phyloP scores from a whole-genome alignment of 92 coral and sea anemone genomes.

The Phenganax marumi region DNA sequence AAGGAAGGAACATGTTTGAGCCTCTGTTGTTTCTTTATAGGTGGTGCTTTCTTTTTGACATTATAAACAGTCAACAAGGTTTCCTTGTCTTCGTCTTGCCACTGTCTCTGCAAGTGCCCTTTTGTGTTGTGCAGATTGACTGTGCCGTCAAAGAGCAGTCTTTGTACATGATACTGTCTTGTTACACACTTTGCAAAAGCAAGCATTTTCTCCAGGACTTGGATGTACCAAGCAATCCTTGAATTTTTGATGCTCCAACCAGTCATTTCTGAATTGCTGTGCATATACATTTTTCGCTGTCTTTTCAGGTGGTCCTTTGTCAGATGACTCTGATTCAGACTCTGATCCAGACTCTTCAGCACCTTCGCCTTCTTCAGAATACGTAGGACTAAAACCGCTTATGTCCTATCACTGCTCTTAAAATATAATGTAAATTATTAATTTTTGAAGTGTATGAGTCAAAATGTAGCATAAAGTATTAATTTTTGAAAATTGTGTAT shows the following conservation, averaged over 20 bases:
- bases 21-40: slow-evolving; percentile 31
- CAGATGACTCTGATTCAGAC: neutral
- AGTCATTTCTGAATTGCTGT: slow-evolving; percentile 19
- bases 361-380: neutral
- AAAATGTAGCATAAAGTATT: too few relatives aligned
- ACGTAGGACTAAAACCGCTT: slow-evolving; percentile 2
- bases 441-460: neutral
- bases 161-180: slow-evolving; percentile 16
- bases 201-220: neutral
- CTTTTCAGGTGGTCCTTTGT: slow-evolving; percentile 4
- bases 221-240: slow-evolving; percentile 20
- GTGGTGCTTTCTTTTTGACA: slow-evolving; percentile 25
- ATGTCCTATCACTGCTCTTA: neutral
- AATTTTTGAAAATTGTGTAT: too few relatives aligned
- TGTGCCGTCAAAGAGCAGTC: slow-evolving; percentile 25
- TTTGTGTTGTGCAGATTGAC: slow-evolving; percentile 24
- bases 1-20: slow-evolving; percentile 23
- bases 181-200: slow-evolving; percentile 17
- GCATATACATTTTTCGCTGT: neutral
- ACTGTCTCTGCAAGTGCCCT: neutral
- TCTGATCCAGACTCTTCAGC: slow-evolving; percentile 5
- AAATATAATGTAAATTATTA: neutral
- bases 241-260: neutral
- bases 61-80: slow-evolving; percentile 15
- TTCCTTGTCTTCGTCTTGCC: slow-evolving; percentile 19